Evolutionary conservation across 2,888 invertebrate species (phyloP), one percentile per base, ranked within the genome.

Genomic region (Caenorhabditis virilis): DNA sequence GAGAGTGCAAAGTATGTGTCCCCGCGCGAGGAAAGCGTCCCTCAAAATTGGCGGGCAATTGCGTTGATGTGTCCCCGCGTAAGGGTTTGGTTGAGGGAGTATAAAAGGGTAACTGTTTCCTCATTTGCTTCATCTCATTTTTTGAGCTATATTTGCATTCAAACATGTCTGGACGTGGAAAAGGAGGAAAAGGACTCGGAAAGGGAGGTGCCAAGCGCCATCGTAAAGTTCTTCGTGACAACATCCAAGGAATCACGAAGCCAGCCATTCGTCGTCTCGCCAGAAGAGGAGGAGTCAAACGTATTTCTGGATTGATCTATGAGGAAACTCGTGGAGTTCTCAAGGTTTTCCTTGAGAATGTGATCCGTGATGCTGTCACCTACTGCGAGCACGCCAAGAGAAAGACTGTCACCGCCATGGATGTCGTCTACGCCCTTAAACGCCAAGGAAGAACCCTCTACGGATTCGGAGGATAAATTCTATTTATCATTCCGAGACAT

Each of bases 381-480:
- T 91, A 91, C 84, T 91, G 91, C 0, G 91, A 91, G 82, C 91
- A 92, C 82, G 91, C 91, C 41, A 91, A 91, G 85, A 87, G 91
- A 76, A 91, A 91, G 85, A 91, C 91, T 0, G 91, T 91, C 38
- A 91, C 91, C 0, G 90, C 91, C 13, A 91, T 91, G 91, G 91
- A 91, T 76, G 90, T 91, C 15, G 90, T 91, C 42, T 91, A 91
- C 81, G 91, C 91, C n/a, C 84, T 91, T 79, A 91, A 91, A 83
- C 86, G 91, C 48, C 91, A 91, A 85, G 90, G 91, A 4, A 87
- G 90, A 74, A 91, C 91, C 63, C 84, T 91, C 13, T 91, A 91
- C 84, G 91, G 91, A 58, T 77, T 77, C 72, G 77, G 77, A 47
- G 74, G 74, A 74, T 74, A 74, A 74, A 49, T 60, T 41, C 9